Base-by-base conservation (phyloP, 1,140 invertebrate genomes). In the Spodoptera litura region DNA sequence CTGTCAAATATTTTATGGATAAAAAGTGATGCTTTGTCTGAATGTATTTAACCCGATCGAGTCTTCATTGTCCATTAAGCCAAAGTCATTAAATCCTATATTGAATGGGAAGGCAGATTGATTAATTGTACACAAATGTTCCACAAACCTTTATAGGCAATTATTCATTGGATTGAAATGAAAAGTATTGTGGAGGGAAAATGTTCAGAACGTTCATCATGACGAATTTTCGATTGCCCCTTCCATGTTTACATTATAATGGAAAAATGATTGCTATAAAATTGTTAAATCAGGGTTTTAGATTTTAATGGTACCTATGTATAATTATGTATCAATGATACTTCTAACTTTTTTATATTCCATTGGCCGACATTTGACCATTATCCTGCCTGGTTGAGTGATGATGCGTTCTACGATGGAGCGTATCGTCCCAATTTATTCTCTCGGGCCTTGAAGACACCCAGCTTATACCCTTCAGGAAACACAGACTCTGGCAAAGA, bases 151-250 rank as follows among this genome's bases (percentile, higher is more conserved):
- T 66, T 66, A 49, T 66, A 15, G 62, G n/a, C 62, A 38, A 38
- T 44, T 64, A 11, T 25, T 25, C 62, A 66, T 49, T 66, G 38
- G 15, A 66, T 49, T 49, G n/a, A 51, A 66, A 51, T 35, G 38
- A 66, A 64, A 49, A 49, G 62, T 49, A 49, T 49, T 44, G 62
- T 66, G 62, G 49, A 49, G 62, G 38, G 15, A 66, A 66, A 66
- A 20, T 66, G 8, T 49, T 13, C 13, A 2, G n/a, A 44, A 4
- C 31, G 62, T 38, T 12, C 38, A 49, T 66, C 62, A 49, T 66
- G n/a, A 15, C 20, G 62, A 49, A 62, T 51, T 66, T 49, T 49
- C 35, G 35, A 66, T 66, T 66, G 49, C 11, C 15, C 15, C 2
- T 44, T 49, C 2, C 35, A 35, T 64, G 61, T 66, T 66, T 49